Evolutionary conservation across 1,140 invertebrate genomes (phyloP).

Genomic region (Apis dorsata): DNA sequence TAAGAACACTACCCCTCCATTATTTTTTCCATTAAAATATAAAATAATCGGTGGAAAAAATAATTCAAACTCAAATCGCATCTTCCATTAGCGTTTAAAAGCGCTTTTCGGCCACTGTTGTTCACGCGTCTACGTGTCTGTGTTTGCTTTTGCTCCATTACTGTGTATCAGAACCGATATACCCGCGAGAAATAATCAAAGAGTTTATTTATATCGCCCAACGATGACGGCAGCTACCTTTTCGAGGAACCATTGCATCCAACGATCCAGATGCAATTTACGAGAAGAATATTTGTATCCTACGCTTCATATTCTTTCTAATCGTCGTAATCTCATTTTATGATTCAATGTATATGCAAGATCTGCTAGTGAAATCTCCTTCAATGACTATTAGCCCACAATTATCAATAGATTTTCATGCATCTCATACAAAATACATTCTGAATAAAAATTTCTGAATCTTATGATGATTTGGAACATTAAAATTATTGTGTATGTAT

Average conservation of each 20-base stretch:
- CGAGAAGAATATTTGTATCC: background rate
- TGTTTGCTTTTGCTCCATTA: background rate
- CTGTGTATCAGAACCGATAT: background rate
- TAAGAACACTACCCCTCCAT: no score
- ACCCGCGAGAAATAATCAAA: slow-evolving; percentile 1
- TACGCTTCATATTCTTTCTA: background rate
- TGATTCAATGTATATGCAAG: background rate
- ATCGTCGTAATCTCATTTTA: background rate
- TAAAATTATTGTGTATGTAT: no score
- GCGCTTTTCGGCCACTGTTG: background rate
- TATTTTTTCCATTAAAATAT: no score
- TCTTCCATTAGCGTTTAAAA: background rate
- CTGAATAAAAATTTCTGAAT: no score
- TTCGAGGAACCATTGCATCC: background rate
- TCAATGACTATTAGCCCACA: no score
- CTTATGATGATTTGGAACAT: no score
- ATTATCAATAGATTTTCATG: no score
- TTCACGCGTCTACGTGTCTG: background rate
- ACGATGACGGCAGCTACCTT: background rate
- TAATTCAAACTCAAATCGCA: no score
- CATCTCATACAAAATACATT: no score
- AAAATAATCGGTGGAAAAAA: no score
- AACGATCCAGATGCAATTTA: background rate
- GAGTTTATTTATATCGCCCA: background rate
- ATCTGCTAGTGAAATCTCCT: no score